Conservation (phyloP, 2,888 invertebrate species). For the Heliconius aoede region DNA sequence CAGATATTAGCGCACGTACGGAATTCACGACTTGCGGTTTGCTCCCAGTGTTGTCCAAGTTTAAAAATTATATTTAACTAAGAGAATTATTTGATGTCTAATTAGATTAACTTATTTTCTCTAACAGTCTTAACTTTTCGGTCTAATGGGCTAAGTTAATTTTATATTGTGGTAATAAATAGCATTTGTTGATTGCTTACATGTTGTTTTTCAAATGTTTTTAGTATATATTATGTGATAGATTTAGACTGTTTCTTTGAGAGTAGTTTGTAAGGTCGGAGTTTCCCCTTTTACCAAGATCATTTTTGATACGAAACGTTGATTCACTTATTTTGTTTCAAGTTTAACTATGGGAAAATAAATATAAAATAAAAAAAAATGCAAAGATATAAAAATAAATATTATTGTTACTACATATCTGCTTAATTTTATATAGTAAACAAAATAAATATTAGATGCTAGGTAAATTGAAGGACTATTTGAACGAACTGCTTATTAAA, state of each 20-base stretch:
- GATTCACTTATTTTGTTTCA: too few species aligned
- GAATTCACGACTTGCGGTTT: constrained; percentile 38
- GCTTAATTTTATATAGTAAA: too few species aligned
- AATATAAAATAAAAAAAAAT: too few species aligned
- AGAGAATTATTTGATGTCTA: constrained; percentile 9
- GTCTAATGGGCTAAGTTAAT: neutral
- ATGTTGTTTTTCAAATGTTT: neutral
- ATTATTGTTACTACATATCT: too few species aligned
- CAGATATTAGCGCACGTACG: constrained; percentile 39
- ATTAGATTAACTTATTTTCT: constrained; percentile 14
- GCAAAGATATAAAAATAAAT: too few species aligned
- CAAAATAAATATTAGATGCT: too few species aligned
- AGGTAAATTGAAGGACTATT: too few species aligned
- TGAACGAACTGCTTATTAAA: too few species aligned
- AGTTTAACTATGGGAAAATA: too few species aligned
- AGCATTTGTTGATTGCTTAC: neutral
- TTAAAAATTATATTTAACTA: constrained; percentile 34
- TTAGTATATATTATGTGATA: neutral
- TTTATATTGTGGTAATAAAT: neutral
- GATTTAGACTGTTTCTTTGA: neutral
- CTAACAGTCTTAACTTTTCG: neutral
- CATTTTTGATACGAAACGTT: too few species aligned
- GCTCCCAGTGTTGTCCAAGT: constrained; percentile 31
- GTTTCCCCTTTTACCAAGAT: neutral
- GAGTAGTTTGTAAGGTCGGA: neutral